These are phyloP conservation scores for Nephrotoma appendiculata DNA, from an alignment of 2,888 invertebrate genomes.

Conservation along the genomic window DNA sequence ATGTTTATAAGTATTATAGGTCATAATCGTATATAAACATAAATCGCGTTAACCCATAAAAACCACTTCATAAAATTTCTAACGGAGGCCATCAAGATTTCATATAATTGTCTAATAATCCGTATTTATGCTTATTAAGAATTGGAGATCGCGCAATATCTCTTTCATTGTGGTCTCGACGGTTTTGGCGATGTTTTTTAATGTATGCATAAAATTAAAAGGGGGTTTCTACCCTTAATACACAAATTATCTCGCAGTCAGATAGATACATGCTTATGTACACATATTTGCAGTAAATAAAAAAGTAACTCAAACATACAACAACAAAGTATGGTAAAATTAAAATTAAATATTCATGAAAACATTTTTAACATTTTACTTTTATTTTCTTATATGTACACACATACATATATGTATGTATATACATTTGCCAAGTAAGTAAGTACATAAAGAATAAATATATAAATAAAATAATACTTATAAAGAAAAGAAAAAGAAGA, in stretches of 20 bases:
- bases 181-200: not conserved
- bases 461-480: too few relatives aligned
- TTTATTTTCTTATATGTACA: not conserved
- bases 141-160: not conserved
- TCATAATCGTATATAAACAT: not conserved
- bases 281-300: not conserved
- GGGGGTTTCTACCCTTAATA: not conserved
- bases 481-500: not conserved
- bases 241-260: not conserved
- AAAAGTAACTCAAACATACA: not conserved
- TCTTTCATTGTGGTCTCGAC: not conserved
- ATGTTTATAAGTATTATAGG: not conserved
- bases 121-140: not conserved
- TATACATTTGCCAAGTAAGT: not conserved
- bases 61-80: not conserved
- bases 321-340: not conserved
- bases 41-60: not conserved
- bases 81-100: not conserved
- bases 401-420: too few relatives aligned
- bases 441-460: not conserved
- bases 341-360: not conserved
- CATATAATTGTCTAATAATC: not conserved
- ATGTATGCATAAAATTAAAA: not conserved
- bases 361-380: not conserved
- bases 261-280: too few relatives aligned